Evolutionary conservation across 30 jellyfish, hydroid and myxozoan species (phyloP).

Genomic region (Sanderia malayensis): DNA sequence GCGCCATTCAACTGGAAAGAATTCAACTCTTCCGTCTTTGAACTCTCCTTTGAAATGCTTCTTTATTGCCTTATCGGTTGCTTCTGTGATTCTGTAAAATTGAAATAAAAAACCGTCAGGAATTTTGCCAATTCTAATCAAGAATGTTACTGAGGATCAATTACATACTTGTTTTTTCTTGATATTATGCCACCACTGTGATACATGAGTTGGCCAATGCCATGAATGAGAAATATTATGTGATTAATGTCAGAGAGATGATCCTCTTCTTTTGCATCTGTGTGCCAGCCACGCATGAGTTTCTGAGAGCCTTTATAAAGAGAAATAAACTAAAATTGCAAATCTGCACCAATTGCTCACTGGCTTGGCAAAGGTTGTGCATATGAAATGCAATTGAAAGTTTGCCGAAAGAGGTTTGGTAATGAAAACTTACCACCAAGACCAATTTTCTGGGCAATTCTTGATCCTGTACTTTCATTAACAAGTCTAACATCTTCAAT

Average conservation of each 20-base stretch:
- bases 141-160: no score
- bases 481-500: constrained; percentile 63
- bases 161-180: constrained; percentile 80
- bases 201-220: constrained; percentile 86
- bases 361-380: no score
- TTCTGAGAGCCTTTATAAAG: constrained; percentile 42
- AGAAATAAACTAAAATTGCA: neutral
- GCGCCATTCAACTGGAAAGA: constrained; percentile 96
- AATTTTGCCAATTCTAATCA: no score
- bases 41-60: constrained; percentile 48
- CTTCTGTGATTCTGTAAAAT: constrained; percentile 56
- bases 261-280: constrained; percentile 58
- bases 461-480: constrained; percentile 84
- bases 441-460: constrained; percentile 89
- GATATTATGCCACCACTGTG: constrained; percentile 78
- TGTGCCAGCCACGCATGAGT: constrained; percentile 78
- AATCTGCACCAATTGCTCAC: no score
- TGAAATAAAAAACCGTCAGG: neutral
- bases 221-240: constrained; percentile 83
- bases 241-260: constrained; percentile 59
- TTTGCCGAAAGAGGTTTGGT: no score
- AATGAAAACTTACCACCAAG: constrained; percentile 74
- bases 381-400: no score
- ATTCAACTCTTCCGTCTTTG: constrained; percentile 67
- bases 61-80: constrained; percentile 56